Evolutionary conservation across 2,888 invertebrate genomes (phyloP).

Genomic region (Bibio marci): DNA sequence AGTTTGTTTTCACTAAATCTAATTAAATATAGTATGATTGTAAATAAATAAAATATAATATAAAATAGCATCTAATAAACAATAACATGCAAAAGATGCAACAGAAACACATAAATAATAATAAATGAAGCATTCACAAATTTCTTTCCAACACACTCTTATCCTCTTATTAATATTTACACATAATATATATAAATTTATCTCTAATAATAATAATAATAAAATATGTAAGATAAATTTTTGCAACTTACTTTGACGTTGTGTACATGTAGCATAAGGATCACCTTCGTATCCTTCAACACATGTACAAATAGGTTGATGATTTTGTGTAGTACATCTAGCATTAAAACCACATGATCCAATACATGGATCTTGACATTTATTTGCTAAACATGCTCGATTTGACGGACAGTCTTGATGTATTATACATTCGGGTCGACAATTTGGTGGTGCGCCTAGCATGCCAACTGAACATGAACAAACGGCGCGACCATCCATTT

Average conservation of each 20-base stretch:
- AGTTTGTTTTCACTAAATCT: not conserved
- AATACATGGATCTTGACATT: constrained; percentile 55
- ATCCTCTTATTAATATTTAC: too few species aligned
- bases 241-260: constrained; percentile 36
- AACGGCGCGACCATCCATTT: constrained; percentile 45
- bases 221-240: constrained; percentile 4
- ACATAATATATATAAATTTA: too few species aligned
- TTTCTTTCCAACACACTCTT: too few species aligned
- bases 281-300: constrained; percentile 54
- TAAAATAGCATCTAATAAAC: too few species aligned
- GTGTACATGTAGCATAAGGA: constrained; percentile 59
- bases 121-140: too few species aligned
- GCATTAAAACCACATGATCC: constrained; percentile 60
- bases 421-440: constrained; percentile 57
- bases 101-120: too few species aligned
- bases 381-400: constrained; percentile 51
- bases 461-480: constrained; percentile 60
- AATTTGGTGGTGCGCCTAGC: constrained; percentile 62
- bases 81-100: too few species aligned
- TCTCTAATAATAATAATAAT: constrained; percentile 1
- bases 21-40: constrained; percentile 1
- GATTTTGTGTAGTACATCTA: constrained; percentile 49
- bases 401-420: constrained; percentile 56
- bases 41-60: too few species aligned
- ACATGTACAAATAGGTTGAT: constrained; percentile 57